Evolutionary conservation across 2,113 vertebrate species (phyloP).

Genomic region (Genyomyrus donnyi): DNA sequence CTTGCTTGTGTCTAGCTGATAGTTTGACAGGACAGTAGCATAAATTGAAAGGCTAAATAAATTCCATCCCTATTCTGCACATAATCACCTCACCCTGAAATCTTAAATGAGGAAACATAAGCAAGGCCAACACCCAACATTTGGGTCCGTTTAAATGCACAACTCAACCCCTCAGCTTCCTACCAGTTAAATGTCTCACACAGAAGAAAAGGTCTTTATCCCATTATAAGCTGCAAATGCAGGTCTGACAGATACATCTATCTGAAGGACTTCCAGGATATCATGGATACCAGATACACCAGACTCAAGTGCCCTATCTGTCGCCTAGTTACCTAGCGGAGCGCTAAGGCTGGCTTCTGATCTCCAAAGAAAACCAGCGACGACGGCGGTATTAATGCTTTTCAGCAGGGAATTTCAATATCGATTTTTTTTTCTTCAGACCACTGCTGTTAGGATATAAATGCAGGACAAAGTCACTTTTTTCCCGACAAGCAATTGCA

Average conservation of each 20-base stretch:
- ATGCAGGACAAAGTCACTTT: not conserved
- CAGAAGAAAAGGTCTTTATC: not conserved
- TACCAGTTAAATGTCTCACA: not conserved
- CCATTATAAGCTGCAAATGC: conserved; percentile 32
- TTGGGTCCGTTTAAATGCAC: not conserved
- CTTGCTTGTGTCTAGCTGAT: not conserved
- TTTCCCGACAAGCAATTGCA: not conserved
- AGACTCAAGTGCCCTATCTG: not conserved
- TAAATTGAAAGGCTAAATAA: not conserved
- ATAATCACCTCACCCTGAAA: not conserved
- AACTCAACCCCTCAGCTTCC: not conserved
- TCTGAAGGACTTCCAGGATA: not conserved
- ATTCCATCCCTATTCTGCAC: not conserved
- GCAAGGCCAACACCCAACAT: not conserved
- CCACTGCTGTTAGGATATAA: not conserved
- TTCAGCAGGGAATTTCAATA: not conserved
- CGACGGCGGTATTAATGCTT: not conserved
- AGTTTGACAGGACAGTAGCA: not conserved
- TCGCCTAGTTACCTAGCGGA: not conserved
- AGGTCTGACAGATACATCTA: conserved; percentile 23
- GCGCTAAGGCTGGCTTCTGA: not conserved
- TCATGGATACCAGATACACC: not conserved
- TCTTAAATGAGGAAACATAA: not conserved
- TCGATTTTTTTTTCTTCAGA: not conserved
- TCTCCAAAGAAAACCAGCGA: not conserved